Base-by-base conservation (phyloP, 2,888 invertebrate species). In the Rotaria socialis region DNA sequence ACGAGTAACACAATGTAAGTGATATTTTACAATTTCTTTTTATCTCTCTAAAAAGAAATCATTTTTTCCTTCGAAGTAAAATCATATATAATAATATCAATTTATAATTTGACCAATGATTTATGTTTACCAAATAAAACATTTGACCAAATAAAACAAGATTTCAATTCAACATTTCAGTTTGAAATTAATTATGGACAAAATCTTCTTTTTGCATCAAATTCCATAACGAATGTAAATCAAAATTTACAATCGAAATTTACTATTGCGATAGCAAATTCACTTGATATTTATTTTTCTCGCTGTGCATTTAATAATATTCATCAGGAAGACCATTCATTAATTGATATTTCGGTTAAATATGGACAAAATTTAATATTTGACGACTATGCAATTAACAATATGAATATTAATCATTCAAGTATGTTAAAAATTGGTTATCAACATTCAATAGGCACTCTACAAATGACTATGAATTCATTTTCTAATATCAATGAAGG, bases 101-200 rank as follows among this genome's bases (percentile, higher is more conserved):
- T 75, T 75, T 75, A 43, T 24, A 75, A 75, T 41, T 43, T 75
- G 24, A 43, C 75, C 0, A 75, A 22, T 43, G 47, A 75, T 75
- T 24, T 75, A 75, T 75, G 75, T 43, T 22, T 75, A 22, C 75
- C 75, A 43, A 43, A 8, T 43, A 41, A 22, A 75, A 75, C 75
- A 43, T 75, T 75, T 43, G 47, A 14, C n/a, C 43, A 47, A 24
- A 43, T 75, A 43, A 43, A 41, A 43, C 75, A 75, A 43, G 75
- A 75, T 43, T 16, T 24, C 0, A 75, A 75, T 75, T 75, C 75
- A 24, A 75, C 75, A 75, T 75, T 75, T 43, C 75, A 75, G 47
- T 47, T 75, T 24, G 43, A 75, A 8, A 75, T 75, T 1, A 22
- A 75, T 24, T 47, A 75, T 43, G 75, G 75, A 75, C 41, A 43